Conservation (phyloP, 2,888 invertebrate species). For the Diarsia dahlii region DNA sequence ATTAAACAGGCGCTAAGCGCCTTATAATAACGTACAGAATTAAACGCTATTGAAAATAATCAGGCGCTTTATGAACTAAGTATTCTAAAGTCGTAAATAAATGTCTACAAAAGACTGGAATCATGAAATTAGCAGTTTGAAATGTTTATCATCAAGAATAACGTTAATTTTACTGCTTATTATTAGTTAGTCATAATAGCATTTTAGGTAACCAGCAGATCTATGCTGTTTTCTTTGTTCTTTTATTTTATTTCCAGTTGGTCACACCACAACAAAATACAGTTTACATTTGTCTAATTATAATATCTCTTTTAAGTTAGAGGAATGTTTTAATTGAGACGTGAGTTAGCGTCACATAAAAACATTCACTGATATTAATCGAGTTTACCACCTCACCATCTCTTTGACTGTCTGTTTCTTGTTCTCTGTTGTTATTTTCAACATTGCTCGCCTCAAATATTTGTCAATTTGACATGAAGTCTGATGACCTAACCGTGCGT, state of each 20-base stretch:
- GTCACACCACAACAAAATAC: neutral
- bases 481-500: constrained; percentile 24
- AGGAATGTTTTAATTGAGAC: neutral
- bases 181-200: no score
- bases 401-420: neutral
- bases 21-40: neutral
- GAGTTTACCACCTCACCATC: neutral
- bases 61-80: constrained; percentile 29
- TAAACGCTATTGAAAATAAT: constrained; percentile 1
- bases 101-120: neutral
- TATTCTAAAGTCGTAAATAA: no score
- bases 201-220: no score
- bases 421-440: constrained; percentile 9
- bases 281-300: no score
- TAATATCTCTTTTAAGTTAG: no score
- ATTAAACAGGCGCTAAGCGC: neutral
- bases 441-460: neutral
- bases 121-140: neutral
- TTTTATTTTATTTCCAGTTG: neutral
- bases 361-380: neutral
- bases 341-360: neutral
- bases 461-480: constrained; percentile 15
- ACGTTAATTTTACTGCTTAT: neutral
- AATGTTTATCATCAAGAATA: neutral
- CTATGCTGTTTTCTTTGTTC: neutral